Percentiles rank a stretch among this genome's conserved stretches.
phyloP scores from a whole-genome alignment of 1,140 invertebrate genomes.

The Drosophila cardini region DNA sequence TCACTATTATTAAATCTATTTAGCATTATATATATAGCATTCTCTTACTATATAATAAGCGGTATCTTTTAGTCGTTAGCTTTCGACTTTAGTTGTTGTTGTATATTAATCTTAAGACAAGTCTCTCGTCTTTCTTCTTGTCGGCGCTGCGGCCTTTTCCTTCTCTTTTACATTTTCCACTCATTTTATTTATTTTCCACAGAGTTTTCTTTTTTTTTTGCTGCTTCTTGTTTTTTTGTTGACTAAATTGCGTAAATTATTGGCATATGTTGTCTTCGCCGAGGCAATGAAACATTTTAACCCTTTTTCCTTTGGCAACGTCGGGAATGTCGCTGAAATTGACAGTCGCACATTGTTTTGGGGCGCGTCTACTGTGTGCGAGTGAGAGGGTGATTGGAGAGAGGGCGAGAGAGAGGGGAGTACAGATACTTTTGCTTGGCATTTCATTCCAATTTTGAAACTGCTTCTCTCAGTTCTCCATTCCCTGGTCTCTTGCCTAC shows the following conservation, averaged over 20 bases:
- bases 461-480: not conserved
- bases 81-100: not conserved
- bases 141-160: not conserved
- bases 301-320: slow-evolving; percentile 61
- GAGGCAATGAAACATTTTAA: slow-evolving; percentile 79
- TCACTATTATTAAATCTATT: no score
- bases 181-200: slow-evolving; percentile 15
- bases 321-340: slow-evolving; percentile 68
- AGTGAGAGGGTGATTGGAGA: not conserved
- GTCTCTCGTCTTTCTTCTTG: not conserved
- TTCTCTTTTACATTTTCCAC: slow-evolving; percentile 12
- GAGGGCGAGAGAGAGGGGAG: not conserved
- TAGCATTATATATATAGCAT: no score
- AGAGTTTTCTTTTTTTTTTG: slow-evolving; percentile 33
- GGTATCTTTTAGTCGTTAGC: no score
- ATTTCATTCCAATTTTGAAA: slow-evolving; percentile 65
- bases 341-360: slow-evolving; percentile 63
- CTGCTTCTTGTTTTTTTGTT: slow-evolving; percentile 39
- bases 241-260: slow-evolving; percentile 80
- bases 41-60: no score
- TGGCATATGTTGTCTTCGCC: slow-evolving; percentile 76
- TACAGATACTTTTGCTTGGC: slow-evolving; percentile 49
- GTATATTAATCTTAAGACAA: slow-evolving; percentile 29
- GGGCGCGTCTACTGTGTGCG: slow-evolving; percentile 32
- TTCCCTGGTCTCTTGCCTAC: not conserved